Evolutionary conservation across 2,797 vertebrate genomes (phyloP), one percentile per base, ranked within the genome.

Genomic region (Betta splendens): DNA sequence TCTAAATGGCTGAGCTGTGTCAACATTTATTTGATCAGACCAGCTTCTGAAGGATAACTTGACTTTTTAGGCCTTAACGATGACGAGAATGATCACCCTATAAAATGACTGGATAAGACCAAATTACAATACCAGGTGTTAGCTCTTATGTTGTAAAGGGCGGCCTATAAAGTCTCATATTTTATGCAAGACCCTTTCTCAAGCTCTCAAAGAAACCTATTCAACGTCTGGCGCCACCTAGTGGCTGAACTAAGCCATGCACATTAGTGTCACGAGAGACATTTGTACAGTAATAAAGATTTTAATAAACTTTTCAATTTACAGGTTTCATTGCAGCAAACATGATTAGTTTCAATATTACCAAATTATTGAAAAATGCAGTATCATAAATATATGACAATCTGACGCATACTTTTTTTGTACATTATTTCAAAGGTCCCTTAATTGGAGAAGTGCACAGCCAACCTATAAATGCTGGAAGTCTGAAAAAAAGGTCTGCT

Each of bases 391-490:
- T 88, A 89, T 87, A 86, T 77, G 67, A 72, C 68, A 72, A 82
- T 85, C 71, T 84, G 63, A 83, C 86, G 87, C 83, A 89, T 79
- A 85, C 42, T 71, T 72, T 68, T 84, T 89, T 87, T 89, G 86
- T 83, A 89, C 59, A 82, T 77, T 77, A 7, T 73, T 82, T 83
- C 47, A 83, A 80, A 87, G 70, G 69, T 86, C 83, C 83, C 80
- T 83, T 76, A 70, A 62, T 65, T 80, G 77, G 77, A 79, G 85
- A 80, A 80, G 52, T 80, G 42, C 59, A 67, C 63, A 86, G 84
- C 70, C 72, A 69, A 77, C 55, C 72, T 75, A 82, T 80, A 32
- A 71, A 65, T 51, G 63, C 65, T 57, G 50, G 37, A 55, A 55
- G 42, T 50, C 66, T 53, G 61, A 57, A 77, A 61, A 79, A 81